These are phyloP conservation scores for Xanthia icteritia DNA, from an alignment of 2,888 invertebrate genomes.

Conservation along the genomic window DNA sequence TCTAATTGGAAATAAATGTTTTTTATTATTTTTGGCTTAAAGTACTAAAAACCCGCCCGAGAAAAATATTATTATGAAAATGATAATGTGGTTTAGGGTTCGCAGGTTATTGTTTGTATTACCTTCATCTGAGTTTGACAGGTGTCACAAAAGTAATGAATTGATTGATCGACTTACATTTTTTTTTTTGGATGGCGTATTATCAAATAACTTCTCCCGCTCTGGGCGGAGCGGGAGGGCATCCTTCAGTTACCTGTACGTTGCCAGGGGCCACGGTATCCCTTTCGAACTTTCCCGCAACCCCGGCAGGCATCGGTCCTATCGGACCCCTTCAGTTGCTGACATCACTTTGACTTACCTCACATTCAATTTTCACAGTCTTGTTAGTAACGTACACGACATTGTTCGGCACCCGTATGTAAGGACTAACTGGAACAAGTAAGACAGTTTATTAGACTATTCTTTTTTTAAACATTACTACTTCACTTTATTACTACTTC, in stretches of 20 bases:
- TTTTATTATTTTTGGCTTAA: too few relatives aligned
- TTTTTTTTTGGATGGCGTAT: too few relatives aligned
- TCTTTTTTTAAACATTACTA: not conserved
- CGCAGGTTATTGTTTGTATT: not conserved
- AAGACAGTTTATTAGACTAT: not conserved
- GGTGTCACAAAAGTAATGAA: not conserved
- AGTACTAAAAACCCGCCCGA: too few relatives aligned
- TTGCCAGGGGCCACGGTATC: too few relatives aligned
- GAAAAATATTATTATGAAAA: too few relatives aligned
- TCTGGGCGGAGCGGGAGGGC: too few relatives aligned
- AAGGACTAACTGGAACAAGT: slow-evolving; percentile 93
- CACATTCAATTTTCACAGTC: slow-evolving; percentile 94
- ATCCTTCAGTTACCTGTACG: too few relatives aligned
- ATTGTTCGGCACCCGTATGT: slow-evolving; percentile 94
- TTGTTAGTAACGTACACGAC: slow-evolving; percentile 93
- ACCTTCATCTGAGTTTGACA: not conserved
- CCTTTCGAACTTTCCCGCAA: too few relatives aligned
- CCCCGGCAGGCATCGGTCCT: too few relatives aligned
- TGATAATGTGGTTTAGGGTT: not conserved
- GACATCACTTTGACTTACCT: slow-evolving; percentile 89
- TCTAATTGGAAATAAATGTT: too few relatives aligned
- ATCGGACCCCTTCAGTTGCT: too few relatives aligned
- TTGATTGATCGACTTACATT: slow-evolving; percentile 72
- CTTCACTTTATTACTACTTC: not conserved
- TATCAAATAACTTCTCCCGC: too few relatives aligned